A percentile compares a stretch with the other conserved stretches of the same genome.
phyloP scores from a whole-genome alignment of 2,888 invertebrate genomes.

The Heliconius sara region DNA sequence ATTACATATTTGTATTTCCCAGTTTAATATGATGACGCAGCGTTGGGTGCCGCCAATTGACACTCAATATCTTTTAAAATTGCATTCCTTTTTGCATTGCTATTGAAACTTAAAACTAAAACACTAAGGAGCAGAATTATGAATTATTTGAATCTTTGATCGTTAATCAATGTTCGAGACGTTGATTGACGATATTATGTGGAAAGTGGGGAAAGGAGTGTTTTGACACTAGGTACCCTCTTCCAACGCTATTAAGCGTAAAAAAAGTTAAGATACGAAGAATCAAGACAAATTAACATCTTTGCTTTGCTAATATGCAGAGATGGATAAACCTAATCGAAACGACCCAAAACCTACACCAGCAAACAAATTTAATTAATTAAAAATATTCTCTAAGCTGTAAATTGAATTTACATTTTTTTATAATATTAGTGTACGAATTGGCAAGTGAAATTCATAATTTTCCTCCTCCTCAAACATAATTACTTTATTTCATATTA shows the following conservation, averaged over 20 bases:
- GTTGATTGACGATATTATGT: too few relatives aligned
- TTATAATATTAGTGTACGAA: background rate
- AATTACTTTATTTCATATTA: constrained; percentile 19
- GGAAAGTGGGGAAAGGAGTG: too few relatives aligned
- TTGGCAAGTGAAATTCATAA: background rate
- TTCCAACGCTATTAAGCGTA: background rate
- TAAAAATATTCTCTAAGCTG: too few relatives aligned
- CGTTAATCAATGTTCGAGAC: too few relatives aligned
- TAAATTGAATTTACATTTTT: background rate
- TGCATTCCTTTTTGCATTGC: background rate
- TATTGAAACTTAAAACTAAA: too few relatives aligned
- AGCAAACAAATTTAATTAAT: too few relatives aligned
- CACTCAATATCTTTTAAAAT: background rate
- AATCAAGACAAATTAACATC: background rate
- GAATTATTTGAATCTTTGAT: too few relatives aligned
- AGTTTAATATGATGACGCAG: background rate
- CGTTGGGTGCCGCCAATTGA: background rate
- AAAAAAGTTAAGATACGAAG: background rate
- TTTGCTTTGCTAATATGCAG: background rate
- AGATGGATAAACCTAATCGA: background rate
- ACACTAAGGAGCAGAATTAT: too few relatives aligned
- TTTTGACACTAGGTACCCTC: too few relatives aligned
- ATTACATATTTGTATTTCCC: background rate
- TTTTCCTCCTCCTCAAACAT: constrained; percentile 5
- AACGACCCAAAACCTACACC: too few relatives aligned